phyloP scores from a whole-genome alignment of 2,113 vertebrate genomes.

The Lethenteron reissneri region DNA sequence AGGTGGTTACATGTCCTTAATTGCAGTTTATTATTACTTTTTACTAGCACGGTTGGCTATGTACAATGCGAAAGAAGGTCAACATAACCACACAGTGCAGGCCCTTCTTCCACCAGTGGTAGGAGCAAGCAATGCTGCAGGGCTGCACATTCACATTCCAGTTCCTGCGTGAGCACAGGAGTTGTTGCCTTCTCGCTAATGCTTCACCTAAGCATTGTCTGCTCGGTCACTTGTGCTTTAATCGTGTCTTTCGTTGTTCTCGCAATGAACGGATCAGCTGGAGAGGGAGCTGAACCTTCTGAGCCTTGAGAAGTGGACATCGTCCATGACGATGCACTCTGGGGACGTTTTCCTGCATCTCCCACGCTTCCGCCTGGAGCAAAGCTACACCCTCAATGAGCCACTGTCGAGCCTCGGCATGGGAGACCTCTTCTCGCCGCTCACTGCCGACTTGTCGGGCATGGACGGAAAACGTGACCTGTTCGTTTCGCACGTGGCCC shows the following conservation, averaged over 20 bases:
- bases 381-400: constrained; percentile 34
- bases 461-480: constrained; percentile 40
- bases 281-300: constrained; percentile 38
- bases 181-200: too few relatives aligned
- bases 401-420: constrained; percentile 36
- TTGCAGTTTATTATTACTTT: too few relatives aligned
- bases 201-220: too few relatives aligned
- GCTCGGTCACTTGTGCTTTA: too few relatives aligned
- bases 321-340: constrained; percentile 21
- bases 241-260: not conserved
- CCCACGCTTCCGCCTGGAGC: constrained; percentile 63
- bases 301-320: constrained; percentile 51
- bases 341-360: constrained; percentile 31
- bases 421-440: constrained; percentile 31
- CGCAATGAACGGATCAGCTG: constrained; percentile 26
- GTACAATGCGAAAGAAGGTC: too few relatives aligned
- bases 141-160: too few relatives aligned
- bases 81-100: too few relatives aligned
- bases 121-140: too few relatives aligned
- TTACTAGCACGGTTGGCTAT: too few relatives aligned
- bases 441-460: constrained; percentile 43
- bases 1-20: too few relatives aligned
- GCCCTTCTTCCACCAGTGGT: too few relatives aligned
- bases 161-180: too few relatives aligned
- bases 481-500: constrained; percentile 44